Evolutionary conservation across 2,113 vertebrate genomes (phyloP).

Genomic region (Pteruthius melanotis): DNA sequence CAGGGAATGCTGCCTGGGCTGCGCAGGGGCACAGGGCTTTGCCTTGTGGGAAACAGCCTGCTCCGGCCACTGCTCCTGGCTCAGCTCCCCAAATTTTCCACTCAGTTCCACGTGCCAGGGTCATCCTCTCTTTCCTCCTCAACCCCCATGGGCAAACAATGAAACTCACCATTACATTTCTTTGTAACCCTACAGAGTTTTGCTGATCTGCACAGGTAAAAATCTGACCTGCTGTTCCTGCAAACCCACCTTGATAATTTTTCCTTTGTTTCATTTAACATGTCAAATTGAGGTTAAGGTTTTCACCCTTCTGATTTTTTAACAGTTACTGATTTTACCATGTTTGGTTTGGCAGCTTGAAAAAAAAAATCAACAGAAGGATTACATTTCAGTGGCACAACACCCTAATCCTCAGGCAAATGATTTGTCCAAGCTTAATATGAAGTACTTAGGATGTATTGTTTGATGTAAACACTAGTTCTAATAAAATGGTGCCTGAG

Average conservation of each 20-base stretch:
- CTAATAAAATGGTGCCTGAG: constrained; percentile 95
- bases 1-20: not conserved
- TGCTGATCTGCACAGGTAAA: not conserved
- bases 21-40: fast-evolving
- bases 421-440: constrained; percentile 99
- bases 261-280: not conserved
- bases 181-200: not conserved
- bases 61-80: not conserved
- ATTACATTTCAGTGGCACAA: constrained; percentile 94
- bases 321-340: constrained; percentile 83
- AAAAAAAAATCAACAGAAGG: constrained; percentile 90
- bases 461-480: constrained; percentile 97
- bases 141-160: not conserved
- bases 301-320: constrained; percentile 11
- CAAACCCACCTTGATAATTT: not conserved
- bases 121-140: fast-evolving
- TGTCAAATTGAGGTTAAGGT: not conserved
- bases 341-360: constrained; percentile 91
- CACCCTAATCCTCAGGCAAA: constrained; percentile 98
- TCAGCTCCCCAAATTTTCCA: not conserved
- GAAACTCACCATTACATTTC: fast-evolving
- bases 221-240: not conserved
- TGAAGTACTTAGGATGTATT: constrained; percentile 96
- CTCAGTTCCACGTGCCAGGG: not conserved
- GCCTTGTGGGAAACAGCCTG: not conserved